Percentiles rank a stretch among this genome's conserved stretches.
Conservation (phyloP, 1,140 invertebrate genomes). For the Vanessa atalanta region DNA sequence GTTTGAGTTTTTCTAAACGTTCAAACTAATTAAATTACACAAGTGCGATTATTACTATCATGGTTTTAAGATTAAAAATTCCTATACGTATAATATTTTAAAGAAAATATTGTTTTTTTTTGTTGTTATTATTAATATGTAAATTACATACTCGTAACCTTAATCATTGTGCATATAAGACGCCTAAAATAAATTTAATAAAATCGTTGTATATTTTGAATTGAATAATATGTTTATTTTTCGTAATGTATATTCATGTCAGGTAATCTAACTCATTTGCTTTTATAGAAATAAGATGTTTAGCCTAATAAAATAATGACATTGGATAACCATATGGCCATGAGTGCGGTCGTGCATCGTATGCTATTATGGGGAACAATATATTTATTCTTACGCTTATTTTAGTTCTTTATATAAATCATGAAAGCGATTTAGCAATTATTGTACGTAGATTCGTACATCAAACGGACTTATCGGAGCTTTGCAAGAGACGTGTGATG, state of each 20-base stretch:
- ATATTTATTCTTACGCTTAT: slow-evolving; percentile 11
- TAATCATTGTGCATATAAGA: no score
- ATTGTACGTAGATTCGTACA: slow-evolving; percentile 43
- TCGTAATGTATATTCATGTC: no score
- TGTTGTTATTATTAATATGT: no score
- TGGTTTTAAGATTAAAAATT: no score
- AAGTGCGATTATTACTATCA: slow-evolving; percentile 7
- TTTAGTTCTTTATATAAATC: slow-evolving; percentile 15
- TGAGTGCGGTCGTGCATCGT: not conserved
- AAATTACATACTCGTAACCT: no score
- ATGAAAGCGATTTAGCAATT: slow-evolving; percentile 20
- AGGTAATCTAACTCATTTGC: not conserved
- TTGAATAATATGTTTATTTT: no score
- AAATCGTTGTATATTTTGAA: no score
- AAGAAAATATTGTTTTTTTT: no score
- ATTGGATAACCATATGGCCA: not conserved
- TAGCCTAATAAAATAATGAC: not conserved
- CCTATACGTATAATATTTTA: no score
- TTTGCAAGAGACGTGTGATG: slow-evolving; percentile 58
- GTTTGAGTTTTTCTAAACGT: slow-evolving; percentile 38
- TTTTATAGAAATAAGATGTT: not conserved
- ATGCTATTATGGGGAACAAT: not conserved
- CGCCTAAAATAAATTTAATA: no score
- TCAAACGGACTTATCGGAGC: slow-evolving; percentile 67
- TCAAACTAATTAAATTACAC: slow-evolving; percentile 38